Evolutionary conservation across 1,140 invertebrate species (phyloP).

Genomic region (Centruroides sculpturatus): DNA sequence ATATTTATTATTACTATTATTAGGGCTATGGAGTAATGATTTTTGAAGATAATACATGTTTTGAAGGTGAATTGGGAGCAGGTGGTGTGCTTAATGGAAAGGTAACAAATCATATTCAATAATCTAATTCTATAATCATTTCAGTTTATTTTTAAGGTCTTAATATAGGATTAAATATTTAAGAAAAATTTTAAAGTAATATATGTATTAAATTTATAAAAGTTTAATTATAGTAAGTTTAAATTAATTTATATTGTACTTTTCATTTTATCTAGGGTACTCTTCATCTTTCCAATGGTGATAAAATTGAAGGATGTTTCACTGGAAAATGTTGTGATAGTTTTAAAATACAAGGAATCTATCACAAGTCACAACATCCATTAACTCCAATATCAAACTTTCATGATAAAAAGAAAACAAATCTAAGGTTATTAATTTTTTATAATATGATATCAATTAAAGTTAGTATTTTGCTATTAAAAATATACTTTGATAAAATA

Average conservation of each 20-base stretch:
- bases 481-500: too few relatives aligned
- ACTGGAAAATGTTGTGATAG: slow-evolving; percentile 64
- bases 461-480: too few relatives aligned
- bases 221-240: too few relatives aligned
- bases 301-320: slow-evolving; percentile 53
- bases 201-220: too few relatives aligned
- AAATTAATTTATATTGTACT: too few relatives aligned
- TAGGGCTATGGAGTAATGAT: slow-evolving; percentile 71
- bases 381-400: neutral
- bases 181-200: too few relatives aligned
- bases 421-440: too few relatives aligned
- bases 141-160: too few relatives aligned
- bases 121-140: too few relatives aligned
- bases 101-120: slow-evolving; percentile 16
- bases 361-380: slow-evolving; percentile 42
- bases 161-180: too few relatives aligned
- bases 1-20: neutral
- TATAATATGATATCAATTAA: too few relatives aligned
- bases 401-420: too few relatives aligned
- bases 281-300: slow-evolving; percentile 56
- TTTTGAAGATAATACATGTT: slow-evolving; percentile 72
- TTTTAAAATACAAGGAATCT: slow-evolving; percentile 60
- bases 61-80: slow-evolving; percentile 69
- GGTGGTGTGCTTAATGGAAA: slow-evolving; percentile 60
- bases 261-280: slow-evolving; percentile 34